Percentiles rank a stretch among this genome's conserved stretches.
Evolutionary conservation across 2,888 invertebrate genomes (phyloP).

Genomic region (Tholera decimalis): DNA sequence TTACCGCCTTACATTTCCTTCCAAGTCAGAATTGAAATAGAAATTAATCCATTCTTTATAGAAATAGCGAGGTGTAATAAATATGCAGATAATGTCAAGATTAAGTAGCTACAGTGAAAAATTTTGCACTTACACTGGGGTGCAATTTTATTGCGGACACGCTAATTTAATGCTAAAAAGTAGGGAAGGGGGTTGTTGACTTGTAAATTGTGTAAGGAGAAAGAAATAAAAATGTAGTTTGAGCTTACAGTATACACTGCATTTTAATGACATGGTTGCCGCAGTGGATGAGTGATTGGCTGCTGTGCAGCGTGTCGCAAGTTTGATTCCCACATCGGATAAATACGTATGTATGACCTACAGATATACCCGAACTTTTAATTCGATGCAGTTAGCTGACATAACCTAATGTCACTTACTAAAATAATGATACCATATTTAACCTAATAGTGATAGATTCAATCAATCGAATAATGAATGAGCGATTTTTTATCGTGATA

Average conservation of each 20-base stretch:
- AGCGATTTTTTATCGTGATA: too few relatives aligned
- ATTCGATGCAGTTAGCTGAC: too few relatives aligned
- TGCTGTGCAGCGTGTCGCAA: too few relatives aligned
- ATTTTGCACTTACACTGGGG: slow-evolving; percentile 48
- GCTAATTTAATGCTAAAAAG: slow-evolving; percentile 43
- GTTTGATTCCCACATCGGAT: too few relatives aligned
- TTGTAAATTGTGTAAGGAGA: slow-evolving; percentile 11
- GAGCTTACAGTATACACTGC: not conserved
- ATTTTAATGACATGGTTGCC: too few relatives aligned
- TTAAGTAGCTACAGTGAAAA: slow-evolving; percentile 59
- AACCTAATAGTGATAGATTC: too few relatives aligned
- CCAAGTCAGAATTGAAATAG: slow-evolving; percentile 47
- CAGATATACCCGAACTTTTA: too few relatives aligned
- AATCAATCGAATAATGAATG: too few relatives aligned
- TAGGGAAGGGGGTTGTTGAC: slow-evolving; percentile 1
- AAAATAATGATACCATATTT: too few relatives aligned
- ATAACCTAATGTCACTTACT: too few relatives aligned
- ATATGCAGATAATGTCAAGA: slow-evolving; percentile 61
- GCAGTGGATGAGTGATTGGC: too few relatives aligned
- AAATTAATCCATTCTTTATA: slow-evolving; percentile 51
- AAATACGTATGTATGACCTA: too few relatives aligned
- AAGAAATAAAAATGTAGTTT: not conserved
- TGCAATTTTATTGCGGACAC: slow-evolving; percentile 56
- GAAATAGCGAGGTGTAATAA: slow-evolving; percentile 50
- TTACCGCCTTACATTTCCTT: slow-evolving; percentile 41